Base-by-base conservation (phyloP, 2,888 invertebrate species). In the Hyposoter dolosus region DNA sequence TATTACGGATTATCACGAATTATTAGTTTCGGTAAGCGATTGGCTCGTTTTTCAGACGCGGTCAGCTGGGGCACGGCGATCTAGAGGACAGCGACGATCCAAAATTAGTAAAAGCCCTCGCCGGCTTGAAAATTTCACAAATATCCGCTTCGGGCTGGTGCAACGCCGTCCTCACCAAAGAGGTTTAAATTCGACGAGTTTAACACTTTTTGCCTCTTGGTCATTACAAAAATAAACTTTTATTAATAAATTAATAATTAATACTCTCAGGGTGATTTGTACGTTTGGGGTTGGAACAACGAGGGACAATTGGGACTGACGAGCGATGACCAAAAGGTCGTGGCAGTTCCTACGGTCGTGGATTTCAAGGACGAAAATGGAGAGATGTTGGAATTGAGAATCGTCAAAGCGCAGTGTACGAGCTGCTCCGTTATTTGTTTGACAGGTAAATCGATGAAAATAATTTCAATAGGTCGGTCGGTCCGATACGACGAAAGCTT, bases 271-370 rank as follows among this genome's bases (percentile, higher is more conserved):
- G 98, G 98, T 17, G 98, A 98, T 93, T 91, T 98, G 0, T 99
- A 98, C 92, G 95, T 96, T 2, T 99, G 99, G 98, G 99, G 99
- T 9, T 98, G 97, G 97, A 99, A 99, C 94, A 96, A 97, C 86
- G 96, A 96, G 90, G 98, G 98, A 0, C 98, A 99, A 93, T 94
- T 99, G 19, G 98, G 98, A 9, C 93, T 97, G 1, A 3, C 3
- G 47, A 91, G 93, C 9, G 92, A 94, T 84, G 94, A 94, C 83
- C 92, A 92, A 50, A 92, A 93, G 85, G 91, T 95, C 45, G 92
- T 95, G 90, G 94, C 96, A 3, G 91, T 94, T 40, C 94, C 95
- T 32, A 95, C 95, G 88, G 92, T 96, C 4, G 94, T 95, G 56
- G 95, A 96, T 90, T 93, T 95, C 82, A 91, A 91, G 72, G 88